These are phyloP conservation scores for Pipistrellus pipistrellus DNA, from an alignment of 2,797 vertebrate species.

Conservation along the genomic window DNA sequence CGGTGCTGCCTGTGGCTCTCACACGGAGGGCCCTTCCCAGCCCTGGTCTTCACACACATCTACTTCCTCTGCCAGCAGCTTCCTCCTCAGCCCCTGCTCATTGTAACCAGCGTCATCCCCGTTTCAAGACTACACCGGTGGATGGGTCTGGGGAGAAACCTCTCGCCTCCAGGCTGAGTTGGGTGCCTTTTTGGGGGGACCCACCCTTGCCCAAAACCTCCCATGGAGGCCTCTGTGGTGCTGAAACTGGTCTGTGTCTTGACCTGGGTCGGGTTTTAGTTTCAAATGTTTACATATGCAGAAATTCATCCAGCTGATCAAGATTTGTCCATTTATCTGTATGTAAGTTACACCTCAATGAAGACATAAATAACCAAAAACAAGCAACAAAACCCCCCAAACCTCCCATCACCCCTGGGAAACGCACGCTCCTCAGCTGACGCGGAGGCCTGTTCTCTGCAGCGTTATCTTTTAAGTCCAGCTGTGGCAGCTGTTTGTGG, in stretches of 20 bases:
- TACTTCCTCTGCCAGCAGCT: background rate
- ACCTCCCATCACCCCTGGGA: background rate
- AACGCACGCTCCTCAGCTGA: background rate
- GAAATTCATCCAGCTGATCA: background rate
- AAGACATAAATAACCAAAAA: conserved; percentile 34
- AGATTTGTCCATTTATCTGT: conserved; percentile 22
- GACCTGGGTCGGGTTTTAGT: background rate
- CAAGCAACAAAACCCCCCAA: background rate
- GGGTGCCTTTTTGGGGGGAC: background rate
- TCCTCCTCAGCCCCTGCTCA: background rate
- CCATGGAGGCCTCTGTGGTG: background rate
- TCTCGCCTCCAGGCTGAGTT: background rate
- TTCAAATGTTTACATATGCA: background rate
- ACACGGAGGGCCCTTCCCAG: background rate
- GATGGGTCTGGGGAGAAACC: background rate
- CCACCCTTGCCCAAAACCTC: background rate
- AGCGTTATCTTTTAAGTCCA: background rate
- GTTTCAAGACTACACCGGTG: background rate
- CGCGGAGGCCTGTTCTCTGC: background rate
- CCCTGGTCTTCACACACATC: background rate
- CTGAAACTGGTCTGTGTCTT: background rate
- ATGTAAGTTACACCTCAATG: background rate
- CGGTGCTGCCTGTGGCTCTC: background rate
- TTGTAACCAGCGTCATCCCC: background rate
- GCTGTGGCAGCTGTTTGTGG: background rate